Conservation (phyloP, 2,113 vertebrate species). For the Isurus oxyrinchus region DNA sequence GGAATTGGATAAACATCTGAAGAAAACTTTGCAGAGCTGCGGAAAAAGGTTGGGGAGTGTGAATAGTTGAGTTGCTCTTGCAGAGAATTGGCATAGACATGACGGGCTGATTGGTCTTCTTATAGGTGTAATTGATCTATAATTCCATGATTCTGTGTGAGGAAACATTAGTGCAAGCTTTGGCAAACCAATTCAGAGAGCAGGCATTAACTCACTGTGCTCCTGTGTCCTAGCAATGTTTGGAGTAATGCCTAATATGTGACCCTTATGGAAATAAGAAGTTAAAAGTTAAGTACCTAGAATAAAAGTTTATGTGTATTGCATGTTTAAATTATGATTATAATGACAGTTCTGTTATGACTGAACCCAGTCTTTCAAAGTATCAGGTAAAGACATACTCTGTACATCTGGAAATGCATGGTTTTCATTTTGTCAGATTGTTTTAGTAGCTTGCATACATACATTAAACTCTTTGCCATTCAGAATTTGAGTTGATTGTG, state of each 20-base stretch:
- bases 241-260: background rate
- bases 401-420: background rate
- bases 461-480: background rate
- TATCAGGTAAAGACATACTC: background rate
- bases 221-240: background rate
- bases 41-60: background rate
- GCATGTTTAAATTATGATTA: conserved; percentile 5
- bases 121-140: background rate
- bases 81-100: background rate
- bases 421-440: background rate
- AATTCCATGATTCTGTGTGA: background rate
- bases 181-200: no score
- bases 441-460: background rate
- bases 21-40: background rate
- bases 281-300: background rate
- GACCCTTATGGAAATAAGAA: background rate
- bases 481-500: background rate
- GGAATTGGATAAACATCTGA: background rate
- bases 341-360: background rate
- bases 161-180: background rate
- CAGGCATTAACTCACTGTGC: background rate
- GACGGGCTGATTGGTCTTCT: background rate
- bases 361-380: background rate
- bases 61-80: background rate
- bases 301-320: background rate